Evolutionary conservation across 2,113 vertebrate species (phyloP), one percentile per base, ranked within the genome.

Genomic region (Mustela nigripes): DNA sequence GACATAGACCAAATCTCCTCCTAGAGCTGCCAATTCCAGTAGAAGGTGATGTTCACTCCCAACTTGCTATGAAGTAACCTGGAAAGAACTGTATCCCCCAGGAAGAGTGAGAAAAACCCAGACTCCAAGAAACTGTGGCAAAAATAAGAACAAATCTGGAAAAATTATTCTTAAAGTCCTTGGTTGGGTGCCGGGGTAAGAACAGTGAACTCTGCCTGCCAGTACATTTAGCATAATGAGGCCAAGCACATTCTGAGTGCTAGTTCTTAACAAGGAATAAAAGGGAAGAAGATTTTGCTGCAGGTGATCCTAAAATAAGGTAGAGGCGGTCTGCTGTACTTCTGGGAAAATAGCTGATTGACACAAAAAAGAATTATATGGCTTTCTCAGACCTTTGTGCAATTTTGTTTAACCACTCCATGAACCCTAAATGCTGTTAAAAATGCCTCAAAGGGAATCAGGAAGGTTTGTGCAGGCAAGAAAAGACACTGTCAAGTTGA

Each of bases 341-440:
- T 95, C 15, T 65, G 62, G 69, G 28, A 53, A 45, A 74, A 76
- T 28, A 45, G 36, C 7, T 50, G 83, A 94, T 36, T 63, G 73
- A 50, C 91, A 60, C 7, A 7, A n/a, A 81, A 85, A 58, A 63
- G 22, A 94, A 82, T 42, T 50, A 62, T 56, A 60, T 11, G 26
- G 28, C 73, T 82, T 94, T 28, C 65, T 96, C 60, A 53, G 5
- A 71, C 26, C 33, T 16, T 45, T 65, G 48, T 91, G 56, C 33
- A 83, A 62, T 91, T 96, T 91, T 73, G 45, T 91, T 81, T 91
- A 60, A 69, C 71, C 73, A 67, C 21, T 81, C 42, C 67, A 10
- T 31, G n/a, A 65, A 90, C 12, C 1, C n/a, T 92, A 96, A 83
- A 42, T 76, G 67, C 50, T 48, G 24, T 78, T 91, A 58, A 84